These are phyloP conservation scores for Onthophagus sagittarius DNA, from an alignment of 2,888 invertebrate species.

Conservation along the genomic window DNA sequence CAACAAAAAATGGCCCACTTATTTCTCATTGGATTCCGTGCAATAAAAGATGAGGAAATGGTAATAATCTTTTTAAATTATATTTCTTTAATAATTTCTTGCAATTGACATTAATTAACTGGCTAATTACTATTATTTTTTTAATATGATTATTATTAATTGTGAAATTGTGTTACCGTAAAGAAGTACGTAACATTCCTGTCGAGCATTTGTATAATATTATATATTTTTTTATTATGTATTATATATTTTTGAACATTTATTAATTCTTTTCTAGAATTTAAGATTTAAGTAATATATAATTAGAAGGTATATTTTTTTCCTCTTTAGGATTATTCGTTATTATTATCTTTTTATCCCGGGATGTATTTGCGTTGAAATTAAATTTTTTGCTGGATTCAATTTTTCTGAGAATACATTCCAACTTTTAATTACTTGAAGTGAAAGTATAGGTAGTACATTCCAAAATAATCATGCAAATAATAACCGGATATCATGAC, in stretches of 20 bases:
- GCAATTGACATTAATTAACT: not conserved
- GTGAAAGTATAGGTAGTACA: not conserved
- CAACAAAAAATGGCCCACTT: not conserved
- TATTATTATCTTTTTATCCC: not conserved
- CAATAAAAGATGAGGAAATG: not conserved
- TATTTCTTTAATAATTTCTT: not conserved
- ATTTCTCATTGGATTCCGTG: not conserved
- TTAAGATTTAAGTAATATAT: not conserved
- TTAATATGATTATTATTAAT: constrained; percentile 1
- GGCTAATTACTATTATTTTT: not conserved
- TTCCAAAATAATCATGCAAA: constrained; percentile 5
- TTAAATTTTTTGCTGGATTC: not conserved
- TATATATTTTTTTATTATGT: constrained; percentile 12
- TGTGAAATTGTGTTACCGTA: not conserved
- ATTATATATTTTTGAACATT: constrained; percentile 11
- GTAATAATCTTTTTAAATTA: not conserved
- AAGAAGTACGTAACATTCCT: constrained; percentile 6
- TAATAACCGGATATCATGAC: not conserved
- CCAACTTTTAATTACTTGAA: not conserved
- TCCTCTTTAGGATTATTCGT: not conserved
- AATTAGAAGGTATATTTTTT: not conserved
- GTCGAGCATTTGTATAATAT: constrained; percentile 9
- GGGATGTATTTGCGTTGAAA: not conserved
- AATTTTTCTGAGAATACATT: not conserved
- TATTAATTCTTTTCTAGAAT: constrained; percentile 8